Evolutionary conservation across 2,888 invertebrate species (phyloP).

Genomic region (Saturnia japonica): DNA sequence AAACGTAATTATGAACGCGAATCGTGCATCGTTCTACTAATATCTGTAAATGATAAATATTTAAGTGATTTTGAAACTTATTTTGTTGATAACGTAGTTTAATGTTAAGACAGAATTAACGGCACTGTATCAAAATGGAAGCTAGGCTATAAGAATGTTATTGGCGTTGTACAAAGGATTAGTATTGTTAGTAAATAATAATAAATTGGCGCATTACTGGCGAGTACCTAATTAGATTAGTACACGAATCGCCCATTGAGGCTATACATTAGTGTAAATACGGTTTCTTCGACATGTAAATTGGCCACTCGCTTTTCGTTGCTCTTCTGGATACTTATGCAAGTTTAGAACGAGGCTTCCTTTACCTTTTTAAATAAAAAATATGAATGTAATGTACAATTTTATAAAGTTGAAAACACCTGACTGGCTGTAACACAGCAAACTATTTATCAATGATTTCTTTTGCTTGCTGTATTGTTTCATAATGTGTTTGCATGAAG

Average conservation of each 20-base stretch:
- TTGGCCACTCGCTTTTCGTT: slow-evolving; percentile 68
- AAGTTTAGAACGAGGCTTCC: slow-evolving; percentile 43
- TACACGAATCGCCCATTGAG: slow-evolving; percentile 73
- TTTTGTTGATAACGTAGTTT: slow-evolving; percentile 75
- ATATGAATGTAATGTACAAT: slow-evolving; percentile 33
- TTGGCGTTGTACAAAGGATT: slow-evolving; percentile 80
- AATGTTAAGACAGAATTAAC: slow-evolving; percentile 70
- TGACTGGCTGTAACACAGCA: slow-evolving; percentile 53
- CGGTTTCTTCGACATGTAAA: slow-evolving; percentile 60
- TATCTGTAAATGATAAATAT: slow-evolving; percentile 66
- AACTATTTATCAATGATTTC: slow-evolving; percentile 48
- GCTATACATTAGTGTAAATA: slow-evolving; percentile 74
- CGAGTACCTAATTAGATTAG: slow-evolving; percentile 82
- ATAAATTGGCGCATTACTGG: slow-evolving; percentile 82
- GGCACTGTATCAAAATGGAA: slow-evolving; percentile 72
- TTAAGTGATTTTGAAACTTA: slow-evolving; percentile 79
- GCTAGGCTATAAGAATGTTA: slow-evolving; percentile 74
- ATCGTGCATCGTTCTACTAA: slow-evolving; percentile 77
- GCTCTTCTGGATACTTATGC: slow-evolving; percentile 63
- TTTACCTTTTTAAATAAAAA: slow-evolving; percentile 43
- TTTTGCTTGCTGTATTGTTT: slow-evolving; percentile 56
- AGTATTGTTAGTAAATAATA: slow-evolving; percentile 77
- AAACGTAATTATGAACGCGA: slow-evolving; percentile 68
- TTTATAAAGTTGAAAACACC: slow-evolving; percentile 25
- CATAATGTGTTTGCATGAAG: slow-evolving; percentile 42